Percentiles rank a stretch among this genome's conserved stretches.
Conservation (phyloP, 2,113 vertebrate genomes). For the Anser brachyrhynchus region DNA sequence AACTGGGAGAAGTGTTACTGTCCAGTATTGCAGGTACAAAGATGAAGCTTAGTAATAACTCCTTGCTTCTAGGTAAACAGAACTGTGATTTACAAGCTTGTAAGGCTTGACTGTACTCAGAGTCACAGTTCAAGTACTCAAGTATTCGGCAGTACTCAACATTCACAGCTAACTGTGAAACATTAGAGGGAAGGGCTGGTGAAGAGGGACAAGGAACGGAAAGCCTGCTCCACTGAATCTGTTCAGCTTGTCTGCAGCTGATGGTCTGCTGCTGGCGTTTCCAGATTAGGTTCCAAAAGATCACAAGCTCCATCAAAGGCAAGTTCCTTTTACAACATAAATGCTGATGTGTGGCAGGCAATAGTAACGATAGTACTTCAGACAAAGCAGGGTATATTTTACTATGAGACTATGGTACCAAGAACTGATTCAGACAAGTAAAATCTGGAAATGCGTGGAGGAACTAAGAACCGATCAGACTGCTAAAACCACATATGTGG, state of each 20-base stretch:
- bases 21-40: not conserved
- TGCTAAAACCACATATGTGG: not conserved
- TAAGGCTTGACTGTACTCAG: not conserved
- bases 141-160: not conserved
- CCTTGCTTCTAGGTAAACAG: not conserved
- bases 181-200: not conserved
- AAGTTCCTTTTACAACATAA: not conserved
- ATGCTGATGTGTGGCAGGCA: not conserved
- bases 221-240: not conserved
- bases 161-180: not conserved
- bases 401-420: not conserved
- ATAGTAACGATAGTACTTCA: not conserved
- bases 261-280: not conserved
- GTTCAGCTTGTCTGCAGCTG: not conserved
- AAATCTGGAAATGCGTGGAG: not conserved
- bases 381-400: not conserved
- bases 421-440: not conserved
- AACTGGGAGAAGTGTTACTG: not conserved
- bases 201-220: not conserved
- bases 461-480: not conserved
- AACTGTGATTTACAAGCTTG: not conserved
- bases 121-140: not conserved
- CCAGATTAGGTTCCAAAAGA: not conserved
- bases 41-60: not conserved
- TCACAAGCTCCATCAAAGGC: not conserved